Base-by-base conservation (phyloP, 2,797 vertebrate species). In the Leuciscus waleckii region DNA sequence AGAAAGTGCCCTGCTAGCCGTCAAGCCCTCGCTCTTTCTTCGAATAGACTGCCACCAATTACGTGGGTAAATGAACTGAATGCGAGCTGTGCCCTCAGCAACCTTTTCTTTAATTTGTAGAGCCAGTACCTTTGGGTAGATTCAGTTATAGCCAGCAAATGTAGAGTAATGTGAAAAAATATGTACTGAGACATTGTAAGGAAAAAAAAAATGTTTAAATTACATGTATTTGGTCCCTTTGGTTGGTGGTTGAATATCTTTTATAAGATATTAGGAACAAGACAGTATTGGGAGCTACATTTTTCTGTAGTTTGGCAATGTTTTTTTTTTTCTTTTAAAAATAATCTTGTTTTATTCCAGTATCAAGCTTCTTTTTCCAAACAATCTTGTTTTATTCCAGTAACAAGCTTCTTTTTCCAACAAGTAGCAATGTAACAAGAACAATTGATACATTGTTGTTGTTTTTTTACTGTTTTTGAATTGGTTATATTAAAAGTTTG, bases 31-130 rank as follows among this genome's bases (percentile, higher is more conserved):
- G 90, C 84, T 87, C 85, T 91, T 90, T 88, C 90, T 93, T 92
- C 90, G 90, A 93, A 89, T 92, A 86, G 77, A 90, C 92, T 87
- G 85, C 91, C 89, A 92, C 92, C 94, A 95, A 96, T 95, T 96
- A 95, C 86, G 79, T 75, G 81, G 83, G 69, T 65, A 82, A 84
- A 87, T 87, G 87, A 84, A 91, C 90, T 91, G 89, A 91, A 89
- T 92, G 89, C 92, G 90, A 92, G 89, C 89, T 86, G 80, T 88
- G 92, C 93, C 92, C 61, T 73, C 84, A 91, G 89, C 90, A 91
- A 91, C 92, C 91, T 91, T 91, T 92, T 86, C 73, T 86, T 82
- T 63, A 11, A 79, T 71, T 86, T 77, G 46, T 71, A 74, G 73
- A 63, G 65, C 41, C 19, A 21, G 43, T 75, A 80, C 82, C 79